phyloP scores from a whole-genome alignment of 35 echinoderm and acorn worm genomes.

The Patiria miniata region DNA sequence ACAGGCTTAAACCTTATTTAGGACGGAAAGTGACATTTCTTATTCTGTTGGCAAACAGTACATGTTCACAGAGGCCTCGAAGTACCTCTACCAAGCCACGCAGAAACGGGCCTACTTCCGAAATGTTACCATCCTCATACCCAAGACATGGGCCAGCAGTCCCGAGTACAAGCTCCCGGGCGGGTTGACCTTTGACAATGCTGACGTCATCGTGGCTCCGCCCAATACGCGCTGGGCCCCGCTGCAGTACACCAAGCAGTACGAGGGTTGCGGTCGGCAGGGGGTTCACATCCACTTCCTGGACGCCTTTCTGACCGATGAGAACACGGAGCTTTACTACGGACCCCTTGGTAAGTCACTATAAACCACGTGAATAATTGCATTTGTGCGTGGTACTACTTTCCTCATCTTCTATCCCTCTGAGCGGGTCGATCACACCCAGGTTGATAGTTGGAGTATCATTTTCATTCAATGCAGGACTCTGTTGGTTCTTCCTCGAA shows the following conservation, averaged over 20 bases:
- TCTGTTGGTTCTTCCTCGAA: too few species aligned
- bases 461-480: too few species aligned
- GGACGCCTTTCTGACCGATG: conserved; percentile 53
- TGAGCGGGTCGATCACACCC: neutral
- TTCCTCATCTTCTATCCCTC: neutral
- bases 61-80: conserved; percentile 65
- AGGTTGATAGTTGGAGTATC: too few species aligned
- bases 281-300: conserved; percentile 72
- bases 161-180: conserved; percentile 32
- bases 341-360: conserved; percentile 56
- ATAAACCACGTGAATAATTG: neutral
- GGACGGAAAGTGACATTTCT: too few species aligned
- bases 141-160: conserved; percentile 49
- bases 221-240: conserved; percentile 60
- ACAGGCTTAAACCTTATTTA: too few species aligned
- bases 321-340: conserved; percentile 38
- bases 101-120: conserved; percentile 53
- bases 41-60: conserved; percentile 36
- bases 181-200: conserved; percentile 42
- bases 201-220: conserved; percentile 62
- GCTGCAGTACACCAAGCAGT: conserved; percentile 64
- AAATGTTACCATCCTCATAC: conserved; percentile 66
- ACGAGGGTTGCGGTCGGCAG: conserved; percentile 68
- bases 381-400: neutral
- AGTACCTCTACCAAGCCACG: conserved; percentile 65